Evolutionary conservation across 2,797 vertebrate species (phyloP), one percentile per base, ranked within the genome.

Genomic region (Alfaro cultratus): DNA sequence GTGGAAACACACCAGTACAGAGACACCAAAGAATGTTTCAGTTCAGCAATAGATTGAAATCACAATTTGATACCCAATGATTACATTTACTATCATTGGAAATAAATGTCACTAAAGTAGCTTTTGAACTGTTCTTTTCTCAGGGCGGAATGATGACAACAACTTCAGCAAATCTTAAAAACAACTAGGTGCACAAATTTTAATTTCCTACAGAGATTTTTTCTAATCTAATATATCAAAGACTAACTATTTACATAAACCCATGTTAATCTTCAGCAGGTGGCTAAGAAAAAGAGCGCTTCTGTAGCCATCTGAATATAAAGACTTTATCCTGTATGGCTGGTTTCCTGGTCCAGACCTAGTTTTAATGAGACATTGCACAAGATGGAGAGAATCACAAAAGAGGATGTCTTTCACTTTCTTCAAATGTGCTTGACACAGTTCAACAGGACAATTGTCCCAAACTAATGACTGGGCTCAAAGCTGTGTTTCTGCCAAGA

Each of bases 1-100:
- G 46, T 36, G 46, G 77, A 81, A 85, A 70, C 45, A 39, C 73
- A 79, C 81, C 85, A 86, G 82, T 90, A 89, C 77, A 90, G 82
- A 89, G 82, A 75, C 62, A 77, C 80, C 79, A 79, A 16, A 74
- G 13, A 6, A 21, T 3, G 6, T 1, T n/a, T 41, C 2, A 9
- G 18, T 29, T 74, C 21, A 70, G 15, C 64, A 39, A 68, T 34
- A 43, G 67, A n/a, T n/a, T 70, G 5, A 70, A 45, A 70, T 45
- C 26, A 1, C 34, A 23, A 26, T 26, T 41, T 41, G 36, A 70
- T 45, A n/a, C 26, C 10, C 13, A n/a, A 26, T 39, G 34, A 68
- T 41, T 12, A 68, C 36, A 0, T 36, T 67, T 34, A 64, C 55
- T 5, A 62, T 62, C 57, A 62, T 34, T 53, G 0, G 2, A 16